Conservation (phyloP, 2,888 invertebrate genomes). For the Harpalus rubripes region DNA sequence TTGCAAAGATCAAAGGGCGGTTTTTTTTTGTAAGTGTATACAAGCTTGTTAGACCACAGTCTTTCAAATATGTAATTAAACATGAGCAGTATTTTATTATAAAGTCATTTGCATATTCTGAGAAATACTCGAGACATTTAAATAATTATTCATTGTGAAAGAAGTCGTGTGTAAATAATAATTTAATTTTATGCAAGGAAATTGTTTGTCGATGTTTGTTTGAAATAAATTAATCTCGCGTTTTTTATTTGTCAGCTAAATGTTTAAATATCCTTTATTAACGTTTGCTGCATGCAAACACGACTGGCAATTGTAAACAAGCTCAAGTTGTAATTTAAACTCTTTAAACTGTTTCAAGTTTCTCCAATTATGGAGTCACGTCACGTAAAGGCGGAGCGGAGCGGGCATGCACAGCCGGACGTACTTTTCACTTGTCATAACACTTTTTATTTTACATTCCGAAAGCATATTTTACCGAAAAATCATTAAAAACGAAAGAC, state of each 20-base stretch:
- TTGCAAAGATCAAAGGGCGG: not conserved
- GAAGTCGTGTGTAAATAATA: conserved; percentile 51
- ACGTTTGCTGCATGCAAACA: conserved; percentile 65
- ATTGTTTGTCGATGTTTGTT: conserved; percentile 61
- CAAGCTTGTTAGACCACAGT: conserved; percentile 26
- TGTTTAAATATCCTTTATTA: conserved; percentile 65
- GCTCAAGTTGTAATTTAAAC: conserved; percentile 65
- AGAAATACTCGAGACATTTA: conserved; percentile 40
- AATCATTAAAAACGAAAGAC: not conserved
- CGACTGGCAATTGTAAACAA: conserved; percentile 65
- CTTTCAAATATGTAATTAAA: conserved; percentile 37
- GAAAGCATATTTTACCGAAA: not conserved
- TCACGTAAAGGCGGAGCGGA: conserved; percentile 51
- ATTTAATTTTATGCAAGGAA: conserved; percentile 57
- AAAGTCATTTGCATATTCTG: conserved; percentile 55
- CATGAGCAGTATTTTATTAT: conserved; percentile 14
- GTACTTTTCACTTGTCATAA: not conserved
- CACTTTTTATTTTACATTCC: conserved; percentile 2
- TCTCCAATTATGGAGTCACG: conserved; percentile 60
- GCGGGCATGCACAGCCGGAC: conserved; percentile 37
- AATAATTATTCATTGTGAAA: conserved; percentile 51
- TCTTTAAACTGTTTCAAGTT: conserved; percentile 66
- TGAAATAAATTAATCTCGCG: conserved; percentile 58
- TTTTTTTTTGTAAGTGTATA: not conserved
- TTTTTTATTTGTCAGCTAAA: conserved; percentile 62